Base-by-base conservation (phyloP, 2,888 invertebrate species). In the Lasioglossum oenotherae region DNA sequence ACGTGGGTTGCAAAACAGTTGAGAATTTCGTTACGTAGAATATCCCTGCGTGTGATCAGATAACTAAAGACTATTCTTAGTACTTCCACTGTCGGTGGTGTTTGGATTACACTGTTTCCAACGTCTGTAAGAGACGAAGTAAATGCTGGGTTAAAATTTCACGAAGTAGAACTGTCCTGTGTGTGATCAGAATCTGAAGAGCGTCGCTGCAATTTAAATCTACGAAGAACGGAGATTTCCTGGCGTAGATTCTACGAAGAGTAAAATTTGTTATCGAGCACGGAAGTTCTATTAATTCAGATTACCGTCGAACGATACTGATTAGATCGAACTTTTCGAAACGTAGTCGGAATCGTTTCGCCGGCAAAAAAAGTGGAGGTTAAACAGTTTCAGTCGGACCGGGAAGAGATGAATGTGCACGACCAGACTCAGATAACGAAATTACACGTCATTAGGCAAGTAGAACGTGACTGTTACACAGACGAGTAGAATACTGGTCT, bases 381-480 rank as follows among this genome's bases (percentile, higher is more conserved):
- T 16, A 41, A 73, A 60, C 12, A 23, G 31, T 64, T 19, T 8
- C 19, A 44, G 16, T 73, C 76, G 41, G 72, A 38, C 76, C 35
- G 53, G 46, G 49, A 49, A 57, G 38, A 84, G 71, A n/a, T 27
- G 67, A 64, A 77, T 23, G 35, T 69, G 4, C 27, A 41, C n/a
- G 75, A 38, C 35, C 27, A 64, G 71, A 69, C 31, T 46, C 23
- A n/a, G 46, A 41, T 74, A 75, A 82, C 41, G 49, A 71, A 53
- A 44, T 74, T 44, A 60, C 84, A 74, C 76, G 73, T 81, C 71
- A 64, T 41, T 69, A 74, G 38, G 8, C 60, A 84, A 84, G 60
- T 78, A 60, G 84, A 83, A 72, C 84, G 49, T 41, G 78, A 74
- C 69, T 73, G 31, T 16, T 69, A 31, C 19, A 19, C 83, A 67